Conservation (phyloP, 2,113 vertebrate genomes). For the Austrofundulus limnaeus region DNA sequence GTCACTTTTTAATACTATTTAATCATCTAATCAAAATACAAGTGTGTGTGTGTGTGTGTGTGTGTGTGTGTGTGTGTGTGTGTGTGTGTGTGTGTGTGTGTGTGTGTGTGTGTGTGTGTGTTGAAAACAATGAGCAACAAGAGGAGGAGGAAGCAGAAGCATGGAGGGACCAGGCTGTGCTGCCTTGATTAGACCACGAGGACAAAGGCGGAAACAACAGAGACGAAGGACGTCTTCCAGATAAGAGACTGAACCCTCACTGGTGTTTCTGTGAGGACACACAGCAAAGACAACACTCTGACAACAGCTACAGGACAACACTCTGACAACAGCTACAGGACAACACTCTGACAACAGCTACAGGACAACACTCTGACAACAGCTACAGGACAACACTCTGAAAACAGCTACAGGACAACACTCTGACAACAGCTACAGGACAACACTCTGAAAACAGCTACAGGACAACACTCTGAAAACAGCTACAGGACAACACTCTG, state of each 20-base stretch:
- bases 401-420: too few species aligned
- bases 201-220: slow-evolving; percentile 63
- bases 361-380: too few species aligned
- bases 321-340: too few species aligned
- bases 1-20: too few species aligned
- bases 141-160: background rate
- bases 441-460: too few species aligned
- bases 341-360: too few species aligned
- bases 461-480: too few species aligned
- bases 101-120: background rate
- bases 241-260: slow-evolving; percentile 40
- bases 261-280: slow-evolving; percentile 7
- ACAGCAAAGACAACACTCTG: background rate
- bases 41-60: slow-evolving; percentile 8
- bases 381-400: too few species aligned
- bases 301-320: background rate
- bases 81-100: slow-evolving; percentile 5
- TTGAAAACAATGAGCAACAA: background rate
- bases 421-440: too few species aligned
- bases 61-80: slow-evolving; percentile 2
- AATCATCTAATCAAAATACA: too few species aligned
- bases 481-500: too few species aligned
- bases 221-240: slow-evolving; percentile 29
- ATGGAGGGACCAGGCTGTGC: slow-evolving; percentile 45
- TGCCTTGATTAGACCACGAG: slow-evolving; percentile 71